Evolutionary conservation across 2,888 invertebrate genomes (phyloP).

Genomic region (Amphipoea oculea): DNA sequence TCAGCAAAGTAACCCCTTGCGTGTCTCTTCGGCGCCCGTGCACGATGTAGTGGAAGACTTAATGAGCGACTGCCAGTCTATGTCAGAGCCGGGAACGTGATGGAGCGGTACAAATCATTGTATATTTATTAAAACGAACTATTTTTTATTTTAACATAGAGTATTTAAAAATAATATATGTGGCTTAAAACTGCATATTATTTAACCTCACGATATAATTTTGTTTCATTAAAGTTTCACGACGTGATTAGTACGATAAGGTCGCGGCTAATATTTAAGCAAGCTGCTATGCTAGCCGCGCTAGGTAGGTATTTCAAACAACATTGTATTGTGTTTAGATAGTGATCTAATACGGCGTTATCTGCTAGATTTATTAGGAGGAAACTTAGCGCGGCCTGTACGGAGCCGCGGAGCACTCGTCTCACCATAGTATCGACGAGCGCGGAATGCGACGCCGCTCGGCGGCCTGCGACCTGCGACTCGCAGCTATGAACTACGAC

Average conservation of each 20-base stretch:
- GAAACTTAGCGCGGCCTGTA: neutral
- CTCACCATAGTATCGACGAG: neutral
- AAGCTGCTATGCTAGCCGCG: conserved; percentile 8
- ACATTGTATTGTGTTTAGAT: conserved; percentile 29
- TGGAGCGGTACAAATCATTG: neutral
- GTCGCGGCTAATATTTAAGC: conserved; percentile 14
- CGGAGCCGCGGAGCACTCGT: neutral
- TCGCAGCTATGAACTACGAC: neutral
- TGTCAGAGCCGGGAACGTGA: neutral
- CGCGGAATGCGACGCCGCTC: conserved; percentile 43
- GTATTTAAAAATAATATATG: conserved; percentile 10
- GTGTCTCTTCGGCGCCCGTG: neutral
- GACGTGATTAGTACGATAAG: neutral
- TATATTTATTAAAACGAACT: neutral
- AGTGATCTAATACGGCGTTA: conserved; percentile 25
- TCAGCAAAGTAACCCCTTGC: neutral
- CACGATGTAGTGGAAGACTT: neutral
- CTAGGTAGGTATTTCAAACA: conserved; percentile 14
- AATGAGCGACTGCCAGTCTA: too few species aligned
- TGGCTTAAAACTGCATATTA: neutral
- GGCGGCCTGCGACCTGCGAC: neutral
- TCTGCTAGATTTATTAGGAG: conserved; percentile 26
- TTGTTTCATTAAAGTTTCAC: neutral
- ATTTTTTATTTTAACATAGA: neutral
- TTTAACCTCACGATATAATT: neutral